Base-by-base conservation (phyloP, 92 coral and sea anemone species). In the Zoanthus solanderi region DNA sequence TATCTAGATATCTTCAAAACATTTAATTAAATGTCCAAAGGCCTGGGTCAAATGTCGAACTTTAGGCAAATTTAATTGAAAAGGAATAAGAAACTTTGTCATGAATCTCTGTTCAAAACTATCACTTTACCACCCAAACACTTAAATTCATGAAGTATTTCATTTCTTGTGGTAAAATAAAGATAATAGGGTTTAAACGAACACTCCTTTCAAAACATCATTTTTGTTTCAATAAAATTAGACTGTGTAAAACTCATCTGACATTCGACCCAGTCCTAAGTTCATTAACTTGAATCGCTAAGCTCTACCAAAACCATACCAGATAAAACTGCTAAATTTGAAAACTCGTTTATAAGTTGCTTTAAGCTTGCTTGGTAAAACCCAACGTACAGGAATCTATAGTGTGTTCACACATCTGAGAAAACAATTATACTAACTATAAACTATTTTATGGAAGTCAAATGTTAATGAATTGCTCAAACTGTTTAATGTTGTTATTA, bases 131-230 rank as follows among this genome's bases (percentile, higher is more conserved):
- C 30, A 63, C 16, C 71, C 71, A 63, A 63, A 63, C 71, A 63
- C 71, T 23, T 63, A 63, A 63, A 63, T 63, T 63, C 69, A 9
- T 23, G 69, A 63, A 16, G 69, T 63, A 63, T 16, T 63, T 63
- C 69, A 63, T 63, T 63, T 63, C 69, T 15, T 63, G 69, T 15
- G 69, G 69, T 63, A 63, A 63, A 63, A 63, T 63, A 6, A 63
- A 23, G 69, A 63, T 63, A 23, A 63, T 63, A 63, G 3, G 1
- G 65, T 57, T 5, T 57, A 57, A 57, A 57, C 65, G 65, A 57
- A 63, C n/a, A 63, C 69, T 63, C 69, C 69, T 63, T 63, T 63
- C 69, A 63, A 63, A 63, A 63, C 69, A 63, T 63, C 69, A 63
- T 63, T 63, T 63, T 63, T 10, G 2, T 63, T 63, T 7, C 69